Evolutionary conservation across 2,888 invertebrate genomes (phyloP).

Genomic region (Tipula lateralis): DNA sequence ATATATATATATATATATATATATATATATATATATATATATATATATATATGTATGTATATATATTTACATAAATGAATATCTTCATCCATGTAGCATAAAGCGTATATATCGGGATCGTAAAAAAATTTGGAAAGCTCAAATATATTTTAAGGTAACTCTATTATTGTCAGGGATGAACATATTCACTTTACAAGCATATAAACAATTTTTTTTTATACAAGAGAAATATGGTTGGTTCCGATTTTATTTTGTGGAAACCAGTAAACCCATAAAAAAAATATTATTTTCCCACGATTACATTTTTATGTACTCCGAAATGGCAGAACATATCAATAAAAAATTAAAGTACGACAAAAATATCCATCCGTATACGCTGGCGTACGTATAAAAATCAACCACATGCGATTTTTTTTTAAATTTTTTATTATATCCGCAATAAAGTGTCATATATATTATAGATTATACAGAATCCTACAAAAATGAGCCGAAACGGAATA

Average conservation of each 20-base stretch:
- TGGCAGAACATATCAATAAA: not conserved
- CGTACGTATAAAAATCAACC: not conserved
- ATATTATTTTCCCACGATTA: not conserved
- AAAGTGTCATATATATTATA: not conserved
- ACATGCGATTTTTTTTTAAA: not conserved
- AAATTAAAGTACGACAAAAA: not conserved
- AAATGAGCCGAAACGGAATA: not conserved
- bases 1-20: too few species aligned
- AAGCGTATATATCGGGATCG: too few species aligned
- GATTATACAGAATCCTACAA: not conserved
- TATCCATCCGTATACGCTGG: not conserved
- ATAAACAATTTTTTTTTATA: too few species aligned
- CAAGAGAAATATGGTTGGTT: not conserved
- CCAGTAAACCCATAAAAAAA: not conserved
- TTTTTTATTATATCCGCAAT: not conserved
- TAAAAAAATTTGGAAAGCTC: too few species aligned
- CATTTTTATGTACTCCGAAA: not conserved
- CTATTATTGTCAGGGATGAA: too few species aligned
- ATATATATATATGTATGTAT: too few species aligned
- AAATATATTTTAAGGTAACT: too few species aligned
- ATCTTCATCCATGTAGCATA: too few species aligned
- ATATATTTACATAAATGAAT: too few species aligned
- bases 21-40: too few species aligned
- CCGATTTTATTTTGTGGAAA: not conserved
- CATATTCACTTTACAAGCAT: too few species aligned